Evolutionary conservation across 2,888 invertebrate genomes (phyloP).

Genomic region (Idaea biselata): DNA sequence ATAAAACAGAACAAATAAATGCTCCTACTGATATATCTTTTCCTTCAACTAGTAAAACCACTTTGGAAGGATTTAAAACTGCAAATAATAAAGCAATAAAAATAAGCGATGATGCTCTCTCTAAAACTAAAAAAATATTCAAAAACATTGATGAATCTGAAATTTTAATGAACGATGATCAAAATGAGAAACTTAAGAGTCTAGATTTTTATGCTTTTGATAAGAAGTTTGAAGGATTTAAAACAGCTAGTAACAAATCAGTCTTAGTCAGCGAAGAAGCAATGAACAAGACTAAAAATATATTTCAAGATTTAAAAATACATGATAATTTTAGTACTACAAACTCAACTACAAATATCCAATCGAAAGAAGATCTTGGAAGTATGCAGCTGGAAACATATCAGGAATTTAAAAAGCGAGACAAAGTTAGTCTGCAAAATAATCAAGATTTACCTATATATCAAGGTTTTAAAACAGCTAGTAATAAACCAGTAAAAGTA

Average conservation of each 20-base stretch:
- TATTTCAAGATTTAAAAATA: background rate
- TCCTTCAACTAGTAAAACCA: background rate
- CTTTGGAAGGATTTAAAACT: slow-evolving; percentile 37
- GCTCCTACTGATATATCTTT: background rate
- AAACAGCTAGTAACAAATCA: slow-evolving; percentile 48
- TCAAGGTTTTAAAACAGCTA: slow-evolving; percentile 52
- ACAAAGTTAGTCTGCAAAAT: background rate
- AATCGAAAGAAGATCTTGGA: background rate
- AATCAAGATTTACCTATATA: slow-evolving; percentile 2
- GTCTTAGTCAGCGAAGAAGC: background rate
- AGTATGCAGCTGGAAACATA: background rate
- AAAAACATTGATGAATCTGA: slow-evolving; percentile 31
- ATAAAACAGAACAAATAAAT: background rate
- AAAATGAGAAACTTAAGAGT: background rate
- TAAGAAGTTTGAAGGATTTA: slow-evolving; percentile 35
- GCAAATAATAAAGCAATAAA: slow-evolving; percentile 42
- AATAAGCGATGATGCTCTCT: slow-evolving; percentile 38
- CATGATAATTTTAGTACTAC: background rate
- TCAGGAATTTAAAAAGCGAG: background rate
- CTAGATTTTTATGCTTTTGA: background rate
- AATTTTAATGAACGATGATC: background rate
- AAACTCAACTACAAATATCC: background rate
- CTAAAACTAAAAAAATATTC: slow-evolving; percentile 40
- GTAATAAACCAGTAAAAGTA: slow-evolving; percentile 41
- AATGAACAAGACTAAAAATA: background rate